Evolutionary conservation across 2,113 vertebrate genomes (phyloP).

Genomic region (Sander vitreus): DNA sequence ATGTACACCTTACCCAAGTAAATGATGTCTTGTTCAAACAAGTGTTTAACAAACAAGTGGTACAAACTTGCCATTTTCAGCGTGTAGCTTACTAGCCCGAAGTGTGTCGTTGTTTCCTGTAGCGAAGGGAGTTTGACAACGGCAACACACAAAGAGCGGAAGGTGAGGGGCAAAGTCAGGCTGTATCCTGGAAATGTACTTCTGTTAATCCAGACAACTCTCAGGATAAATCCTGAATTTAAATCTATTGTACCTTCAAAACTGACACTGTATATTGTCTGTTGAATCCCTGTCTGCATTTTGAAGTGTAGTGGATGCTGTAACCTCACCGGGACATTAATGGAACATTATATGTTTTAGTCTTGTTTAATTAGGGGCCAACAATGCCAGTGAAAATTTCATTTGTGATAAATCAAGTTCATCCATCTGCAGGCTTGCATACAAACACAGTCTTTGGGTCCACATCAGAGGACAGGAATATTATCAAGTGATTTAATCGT

Average conservation of each 20-base stretch:
- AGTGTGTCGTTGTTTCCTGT: no score
- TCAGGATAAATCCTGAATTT: no score
- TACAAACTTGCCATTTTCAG: no score
- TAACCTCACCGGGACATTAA: background rate
- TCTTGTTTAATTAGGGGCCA: slow-evolving; percentile 4
- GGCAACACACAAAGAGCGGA: no score
- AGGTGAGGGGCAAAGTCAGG: no score
- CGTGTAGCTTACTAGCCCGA: no score
- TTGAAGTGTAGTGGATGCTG: background rate
- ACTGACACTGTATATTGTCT: background rate
- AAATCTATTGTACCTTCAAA: background rate
- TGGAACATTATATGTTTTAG: background rate
- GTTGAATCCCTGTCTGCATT: background rate
- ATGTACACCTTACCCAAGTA: no score
- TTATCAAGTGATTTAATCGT: slow-evolving; percentile 6
- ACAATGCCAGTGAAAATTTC: background rate
- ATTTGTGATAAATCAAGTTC: background rate
- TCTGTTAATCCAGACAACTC: no score
- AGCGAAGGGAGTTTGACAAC: no score
- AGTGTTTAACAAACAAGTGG: no score
- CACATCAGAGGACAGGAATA: background rate
- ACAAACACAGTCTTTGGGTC: background rate
- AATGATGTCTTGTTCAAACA: no score
- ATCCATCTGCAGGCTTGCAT: slow-evolving; percentile 8
- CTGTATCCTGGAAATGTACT: no score